Percentiles rank a stretch among this genome's conserved stretches.
phyloP scores from a whole-genome alignment of 2,113 vertebrate species.

The Coracopsis vasa region DNA sequence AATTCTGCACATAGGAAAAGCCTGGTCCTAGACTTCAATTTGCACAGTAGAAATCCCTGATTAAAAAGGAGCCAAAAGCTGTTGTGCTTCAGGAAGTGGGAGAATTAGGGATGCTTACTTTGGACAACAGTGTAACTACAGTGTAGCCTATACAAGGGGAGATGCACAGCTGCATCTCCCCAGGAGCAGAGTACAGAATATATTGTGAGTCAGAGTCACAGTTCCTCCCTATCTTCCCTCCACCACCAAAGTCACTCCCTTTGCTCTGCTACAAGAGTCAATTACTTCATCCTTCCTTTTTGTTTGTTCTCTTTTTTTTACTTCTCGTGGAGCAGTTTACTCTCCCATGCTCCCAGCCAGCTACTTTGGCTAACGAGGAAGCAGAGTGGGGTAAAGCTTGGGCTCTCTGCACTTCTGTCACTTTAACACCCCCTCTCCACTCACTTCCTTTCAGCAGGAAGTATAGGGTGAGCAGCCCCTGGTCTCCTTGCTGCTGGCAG shows the following conservation, averaged over 20 bases:
- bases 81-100: constrained; percentile 50
- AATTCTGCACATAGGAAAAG: constrained; percentile 34
- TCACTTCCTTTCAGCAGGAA: constrained; percentile 13
- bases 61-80: constrained; percentile 41
- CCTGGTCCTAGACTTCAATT: background rate
- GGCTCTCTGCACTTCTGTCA: background rate
- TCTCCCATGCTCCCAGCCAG: constrained; percentile 61
- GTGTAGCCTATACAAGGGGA: background rate
- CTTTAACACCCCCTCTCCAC: background rate
- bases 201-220: constrained; percentile 30
- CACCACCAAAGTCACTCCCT: constrained; percentile 12
- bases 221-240: constrained; percentile 27
- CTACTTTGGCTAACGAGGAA: background rate
- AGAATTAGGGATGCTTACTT: constrained; percentile 67
- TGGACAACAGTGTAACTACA: constrained; percentile 33
- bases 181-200: constrained; percentile 2
- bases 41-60: constrained; percentile 52
- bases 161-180: constrained; percentile 61
- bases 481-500: background rate
- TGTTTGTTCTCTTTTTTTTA: too few relatives aligned
- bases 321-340: background rate
- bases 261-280: constrained; percentile 31
- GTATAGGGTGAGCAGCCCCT: background rate
- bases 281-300: constrained; percentile 1
- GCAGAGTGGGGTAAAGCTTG: background rate